These are phyloP conservation scores for Gastrophryne carolinensis DNA, from an alignment of 2,797 vertebrate genomes.

Conservation along the genomic window DNA sequence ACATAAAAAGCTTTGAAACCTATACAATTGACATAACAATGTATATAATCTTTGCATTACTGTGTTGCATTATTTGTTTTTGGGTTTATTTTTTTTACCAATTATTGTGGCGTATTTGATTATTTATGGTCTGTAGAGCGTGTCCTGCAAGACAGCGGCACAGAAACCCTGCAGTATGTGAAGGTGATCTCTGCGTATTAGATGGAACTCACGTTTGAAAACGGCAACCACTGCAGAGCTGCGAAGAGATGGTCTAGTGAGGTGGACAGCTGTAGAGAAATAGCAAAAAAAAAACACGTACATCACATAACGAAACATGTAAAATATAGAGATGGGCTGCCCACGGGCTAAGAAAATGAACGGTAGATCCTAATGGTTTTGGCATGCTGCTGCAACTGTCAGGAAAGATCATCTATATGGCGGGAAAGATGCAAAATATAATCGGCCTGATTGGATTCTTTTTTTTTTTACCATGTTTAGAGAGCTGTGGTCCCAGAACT, in stretches of 20 bases:
- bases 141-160: neutral
- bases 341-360: neutral
- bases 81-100: neutral
- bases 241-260: neutral
- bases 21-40: neutral
- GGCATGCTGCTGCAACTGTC: too few species aligned
- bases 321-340: neutral
- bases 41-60: too few species aligned
- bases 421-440: too few species aligned
- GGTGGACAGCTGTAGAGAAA: neutral
- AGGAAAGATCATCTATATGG: too few species aligned
- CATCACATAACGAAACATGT: neutral
- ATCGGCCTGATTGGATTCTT: too few species aligned
- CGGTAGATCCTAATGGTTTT: too few species aligned
- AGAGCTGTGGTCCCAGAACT: too few species aligned
- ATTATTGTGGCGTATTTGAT: neutral
- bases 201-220: slow-evolving; percentile 9
- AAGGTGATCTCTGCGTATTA: slow-evolving; percentile 19
- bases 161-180: slow-evolving; percentile 20
- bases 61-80: too few species aligned
- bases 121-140: neutral
- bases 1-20: neutral
- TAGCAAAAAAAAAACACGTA: neutral
- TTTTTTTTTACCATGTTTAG: too few species aligned
- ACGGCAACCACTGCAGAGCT: slow-evolving; percentile 8